Evolutionary conservation across 1,140 invertebrate genomes (phyloP).

Genomic region (Pseudoatta argentina): DNA sequence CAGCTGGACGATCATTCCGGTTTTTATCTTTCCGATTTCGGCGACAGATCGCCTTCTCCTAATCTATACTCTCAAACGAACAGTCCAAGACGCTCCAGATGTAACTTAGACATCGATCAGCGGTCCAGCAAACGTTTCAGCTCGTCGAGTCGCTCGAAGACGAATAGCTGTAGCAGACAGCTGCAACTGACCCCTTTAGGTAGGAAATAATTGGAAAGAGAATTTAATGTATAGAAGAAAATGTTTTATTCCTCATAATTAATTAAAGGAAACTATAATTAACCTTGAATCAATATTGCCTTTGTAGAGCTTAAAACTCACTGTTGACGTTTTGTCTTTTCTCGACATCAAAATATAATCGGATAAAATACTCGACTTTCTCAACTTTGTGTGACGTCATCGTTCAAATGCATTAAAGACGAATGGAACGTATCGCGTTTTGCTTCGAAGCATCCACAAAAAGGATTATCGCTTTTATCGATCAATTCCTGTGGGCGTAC

Average conservation of each 20-base stretch:
- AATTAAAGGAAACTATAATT: constrained; percentile 12
- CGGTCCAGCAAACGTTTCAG: constrained; percentile 77
- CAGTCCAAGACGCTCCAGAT: constrained; percentile 70
- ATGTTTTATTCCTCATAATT: not conserved
- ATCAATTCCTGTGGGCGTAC: constrained; percentile 20
- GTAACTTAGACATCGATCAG: constrained; percentile 74
- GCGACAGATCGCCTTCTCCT: constrained; percentile 64
- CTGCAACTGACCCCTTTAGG: constrained; percentile 81
- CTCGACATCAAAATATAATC: constrained; percentile 14
- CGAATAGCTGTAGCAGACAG: constrained; percentile 77
- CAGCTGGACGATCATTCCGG: constrained; percentile 49
- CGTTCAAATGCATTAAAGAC: constrained; percentile 24
- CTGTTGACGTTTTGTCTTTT: not conserved
- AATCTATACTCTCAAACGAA: constrained; percentile 76
- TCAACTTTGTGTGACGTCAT: not conserved
- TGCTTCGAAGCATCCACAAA: not conserved
- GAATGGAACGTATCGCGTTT: constrained; percentile 7
- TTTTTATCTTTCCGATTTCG: constrained; percentile 55
- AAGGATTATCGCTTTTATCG: constrained; percentile 28
- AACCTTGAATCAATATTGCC: not conserved
- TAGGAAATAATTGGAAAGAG: constrained; percentile 71
- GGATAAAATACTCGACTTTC: not conserved
- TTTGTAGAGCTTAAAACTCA: not conserved
- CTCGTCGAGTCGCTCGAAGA: constrained; percentile 76
- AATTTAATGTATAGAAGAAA: not conserved